Percentiles rank a stretch among this genome's conserved stretches.
Conservation (phyloP, 53 echinoderm and acorn worm species). For the Apostichopus leukothele region DNA sequence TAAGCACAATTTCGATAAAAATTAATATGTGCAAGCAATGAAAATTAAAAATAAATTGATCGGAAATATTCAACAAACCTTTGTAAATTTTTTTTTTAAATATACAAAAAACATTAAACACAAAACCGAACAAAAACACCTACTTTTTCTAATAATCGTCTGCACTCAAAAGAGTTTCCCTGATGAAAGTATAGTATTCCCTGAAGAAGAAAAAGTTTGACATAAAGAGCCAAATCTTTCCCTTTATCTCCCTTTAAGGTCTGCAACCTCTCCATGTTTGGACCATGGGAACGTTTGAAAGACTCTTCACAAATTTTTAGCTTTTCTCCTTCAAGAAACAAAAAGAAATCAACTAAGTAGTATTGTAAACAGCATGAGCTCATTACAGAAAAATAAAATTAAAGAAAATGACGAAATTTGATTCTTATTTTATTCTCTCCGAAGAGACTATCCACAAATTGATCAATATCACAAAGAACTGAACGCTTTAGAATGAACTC, state of each 20-base stretch:
- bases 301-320: slow-evolving; percentile 82
- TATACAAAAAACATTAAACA: no score
- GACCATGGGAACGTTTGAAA: slow-evolving; percentile 82
- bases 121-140: neutral
- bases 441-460: no score
- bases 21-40: no score
- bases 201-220: slow-evolving; percentile 80
- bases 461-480: no score
- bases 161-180: slow-evolving; percentile 31
- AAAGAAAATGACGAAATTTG: no score
- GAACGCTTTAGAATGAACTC: no score
- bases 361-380: neutral
- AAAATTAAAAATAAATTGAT: no score
- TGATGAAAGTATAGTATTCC: slow-evolving; percentile 43
- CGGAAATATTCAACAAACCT: no score
- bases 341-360: neutral
- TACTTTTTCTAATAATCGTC: slow-evolving; percentile 55
- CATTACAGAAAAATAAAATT: no score
- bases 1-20: no score
- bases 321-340: slow-evolving; percentile 60
- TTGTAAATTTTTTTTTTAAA: no score
- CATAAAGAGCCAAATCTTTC: slow-evolving; percentile 82
- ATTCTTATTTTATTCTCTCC: no score
- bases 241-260: slow-evolving; percentile 84
- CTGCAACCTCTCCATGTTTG: slow-evolving; percentile 82